Conservation (phyloP, 2,888 invertebrate species). For the Mermis nigrescens region DNA sequence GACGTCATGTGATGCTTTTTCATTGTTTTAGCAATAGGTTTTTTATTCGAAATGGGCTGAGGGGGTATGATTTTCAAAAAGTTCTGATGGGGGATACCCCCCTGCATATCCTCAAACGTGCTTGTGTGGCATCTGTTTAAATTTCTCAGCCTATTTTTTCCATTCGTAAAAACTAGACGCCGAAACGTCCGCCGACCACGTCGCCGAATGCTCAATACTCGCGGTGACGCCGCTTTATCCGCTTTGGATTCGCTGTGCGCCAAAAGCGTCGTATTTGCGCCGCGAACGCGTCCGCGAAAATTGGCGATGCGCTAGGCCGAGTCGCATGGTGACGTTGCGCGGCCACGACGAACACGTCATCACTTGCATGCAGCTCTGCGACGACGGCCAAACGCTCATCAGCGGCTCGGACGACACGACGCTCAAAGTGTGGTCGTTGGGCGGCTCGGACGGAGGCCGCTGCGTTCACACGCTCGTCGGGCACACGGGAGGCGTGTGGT, state of each 20-base stretch:
- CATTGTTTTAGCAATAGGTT: too few relatives aligned
- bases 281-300: constrained; percentile 86
- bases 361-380: constrained; percentile 90
- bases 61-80: too few relatives aligned
- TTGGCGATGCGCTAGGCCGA: constrained; percentile 65
- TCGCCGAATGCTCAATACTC: too few relatives aligned
- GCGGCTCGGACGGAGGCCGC: constrained; percentile 85
- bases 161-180: too few relatives aligned
- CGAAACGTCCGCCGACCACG: too few relatives aligned
- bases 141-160: too few relatives aligned
- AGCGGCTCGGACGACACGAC: constrained; percentile 98
- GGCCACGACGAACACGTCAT: constrained; percentile 99
- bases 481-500: constrained; percentile 98
- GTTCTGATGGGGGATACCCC: too few relatives aligned
- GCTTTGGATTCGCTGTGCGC: constrained; percentile 34
- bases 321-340: constrained; percentile 42
- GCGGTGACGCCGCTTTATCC: too few relatives aligned
- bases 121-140: too few relatives aligned
- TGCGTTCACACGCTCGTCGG: constrained; percentile 80
- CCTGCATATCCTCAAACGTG: too few relatives aligned
- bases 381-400: constrained; percentile 67
- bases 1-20: too few relatives aligned
- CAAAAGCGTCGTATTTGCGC: constrained; percentile 65
- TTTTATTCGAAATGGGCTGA: too few relatives aligned
- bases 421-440: constrained; percentile 89